Conservation (phyloP, 2,888 invertebrate species). For the Pecten maximus region DNA sequence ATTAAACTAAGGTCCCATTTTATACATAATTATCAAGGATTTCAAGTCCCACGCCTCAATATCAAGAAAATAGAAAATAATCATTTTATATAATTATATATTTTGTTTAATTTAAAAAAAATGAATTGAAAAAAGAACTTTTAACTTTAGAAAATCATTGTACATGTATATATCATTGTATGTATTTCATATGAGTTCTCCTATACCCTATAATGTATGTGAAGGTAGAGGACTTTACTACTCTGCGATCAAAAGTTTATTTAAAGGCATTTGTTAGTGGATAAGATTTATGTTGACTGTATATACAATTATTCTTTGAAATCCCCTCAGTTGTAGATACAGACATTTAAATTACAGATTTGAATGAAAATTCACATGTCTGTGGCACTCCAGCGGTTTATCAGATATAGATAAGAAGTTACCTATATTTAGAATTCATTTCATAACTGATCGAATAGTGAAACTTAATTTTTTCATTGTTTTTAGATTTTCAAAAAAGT, state of each 20-base stretch:
- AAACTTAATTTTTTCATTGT: no score
- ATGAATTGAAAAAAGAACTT: no score
- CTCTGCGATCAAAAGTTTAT: neutral
- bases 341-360: slow-evolving; percentile 30
- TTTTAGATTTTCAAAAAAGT: no score
- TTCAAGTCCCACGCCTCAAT: neutral
- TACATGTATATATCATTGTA: no score
- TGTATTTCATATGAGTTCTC: no score
- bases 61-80: neutral
- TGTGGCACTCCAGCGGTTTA: neutral
- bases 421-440: neutral
- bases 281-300: neutral
- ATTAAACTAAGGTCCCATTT: neutral
- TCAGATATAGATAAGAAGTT: neutral
- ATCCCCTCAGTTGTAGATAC: neutral
- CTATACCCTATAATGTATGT: no score
- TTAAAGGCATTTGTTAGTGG: neutral
- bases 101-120: no score
- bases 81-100: no score
- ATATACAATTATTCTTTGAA: neutral
- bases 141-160: no score
- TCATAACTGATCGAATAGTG: neutral
- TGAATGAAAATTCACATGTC: neutral
- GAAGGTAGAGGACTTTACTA: neutral
- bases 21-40: neutral